These are phyloP conservation scores for Zapornia atra DNA, from an alignment of 2,113 vertebrate species.

Conservation along the genomic window DNA sequence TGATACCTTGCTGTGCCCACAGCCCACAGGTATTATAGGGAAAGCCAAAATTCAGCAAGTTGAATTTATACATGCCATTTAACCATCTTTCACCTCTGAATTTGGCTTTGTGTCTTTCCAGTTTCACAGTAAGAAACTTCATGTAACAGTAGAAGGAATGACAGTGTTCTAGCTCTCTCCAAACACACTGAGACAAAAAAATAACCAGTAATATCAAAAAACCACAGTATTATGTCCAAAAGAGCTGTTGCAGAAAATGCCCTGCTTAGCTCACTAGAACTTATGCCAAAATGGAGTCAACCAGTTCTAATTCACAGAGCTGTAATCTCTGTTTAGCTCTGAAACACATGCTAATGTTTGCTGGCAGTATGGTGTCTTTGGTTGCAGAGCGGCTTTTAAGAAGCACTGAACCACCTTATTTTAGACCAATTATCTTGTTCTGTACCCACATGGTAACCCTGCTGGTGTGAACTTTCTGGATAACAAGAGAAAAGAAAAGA, in stretches of 20 bases:
- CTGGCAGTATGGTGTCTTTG: neutral
- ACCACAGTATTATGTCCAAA: neutral
- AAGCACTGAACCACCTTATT: neutral
- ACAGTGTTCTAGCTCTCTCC: neutral
- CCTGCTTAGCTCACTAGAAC: neutral
- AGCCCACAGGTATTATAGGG: neutral
- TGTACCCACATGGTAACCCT: neutral
- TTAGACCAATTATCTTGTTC: neutral
- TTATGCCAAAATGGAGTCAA: neutral
- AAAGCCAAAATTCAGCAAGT: neutral
- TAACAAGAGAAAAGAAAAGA: neutral
- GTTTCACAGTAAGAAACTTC: neutral
- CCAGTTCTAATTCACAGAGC: neutral
- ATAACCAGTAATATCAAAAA: neutral
- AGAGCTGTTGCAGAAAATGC: neutral
- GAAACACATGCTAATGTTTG: neutral
- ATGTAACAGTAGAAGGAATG: neutral
- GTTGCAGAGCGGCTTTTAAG: neutral
- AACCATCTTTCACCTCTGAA: neutral
- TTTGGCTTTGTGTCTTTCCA: neutral
- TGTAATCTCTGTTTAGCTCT: neutral
- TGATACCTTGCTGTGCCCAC: neutral
- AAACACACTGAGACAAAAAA: neutral
- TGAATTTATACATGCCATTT: accelerated
- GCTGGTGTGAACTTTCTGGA: neutral